Evolutionary conservation across 2,113 vertebrate species (phyloP).

Genomic region (Dipodomys spectabilis): DNA sequence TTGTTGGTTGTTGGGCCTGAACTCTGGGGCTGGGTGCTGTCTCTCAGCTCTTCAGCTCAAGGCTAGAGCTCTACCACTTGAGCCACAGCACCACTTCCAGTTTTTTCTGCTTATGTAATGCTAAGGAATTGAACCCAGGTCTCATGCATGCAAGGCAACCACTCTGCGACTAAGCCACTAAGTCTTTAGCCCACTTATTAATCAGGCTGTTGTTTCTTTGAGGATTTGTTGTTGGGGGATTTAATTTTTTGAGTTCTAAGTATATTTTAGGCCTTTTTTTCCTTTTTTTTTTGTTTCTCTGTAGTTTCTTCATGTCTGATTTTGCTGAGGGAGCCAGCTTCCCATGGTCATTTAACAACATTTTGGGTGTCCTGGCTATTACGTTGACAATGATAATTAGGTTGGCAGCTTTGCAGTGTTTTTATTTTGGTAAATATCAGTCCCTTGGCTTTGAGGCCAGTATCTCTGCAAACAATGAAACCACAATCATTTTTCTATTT

Average conservation of each 20-base stretch:
- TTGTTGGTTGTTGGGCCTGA: too few species aligned
- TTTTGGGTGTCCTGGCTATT: neutral
- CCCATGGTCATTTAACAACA: neutral
- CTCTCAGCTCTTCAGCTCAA: neutral
- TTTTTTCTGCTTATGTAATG: too few species aligned
- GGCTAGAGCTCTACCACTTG: too few species aligned
- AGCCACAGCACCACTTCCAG: too few species aligned
- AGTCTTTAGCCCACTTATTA: too few species aligned
- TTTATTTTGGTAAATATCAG: neutral
- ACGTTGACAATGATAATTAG: neutral
- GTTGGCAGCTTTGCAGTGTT: neutral
- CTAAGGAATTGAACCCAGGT: too few species aligned
- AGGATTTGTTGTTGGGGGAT: too few species aligned
- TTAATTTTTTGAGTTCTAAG: too few species aligned
- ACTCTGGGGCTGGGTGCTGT: too few species aligned
- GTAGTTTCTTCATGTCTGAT: neutral
- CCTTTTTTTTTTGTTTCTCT: neutral
- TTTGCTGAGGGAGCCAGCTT: neutral
- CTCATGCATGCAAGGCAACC: too few species aligned
- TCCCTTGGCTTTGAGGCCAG: neutral
- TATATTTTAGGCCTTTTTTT: neutral
- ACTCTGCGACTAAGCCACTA: too few species aligned
- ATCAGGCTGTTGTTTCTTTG: too few species aligned
- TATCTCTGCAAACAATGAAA: slow-evolving; percentile 18
- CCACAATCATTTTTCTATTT: neutral